Evolutionary conservation across 2,888 invertebrate species (phyloP).

Genomic region (Netelia melanura): DNA sequence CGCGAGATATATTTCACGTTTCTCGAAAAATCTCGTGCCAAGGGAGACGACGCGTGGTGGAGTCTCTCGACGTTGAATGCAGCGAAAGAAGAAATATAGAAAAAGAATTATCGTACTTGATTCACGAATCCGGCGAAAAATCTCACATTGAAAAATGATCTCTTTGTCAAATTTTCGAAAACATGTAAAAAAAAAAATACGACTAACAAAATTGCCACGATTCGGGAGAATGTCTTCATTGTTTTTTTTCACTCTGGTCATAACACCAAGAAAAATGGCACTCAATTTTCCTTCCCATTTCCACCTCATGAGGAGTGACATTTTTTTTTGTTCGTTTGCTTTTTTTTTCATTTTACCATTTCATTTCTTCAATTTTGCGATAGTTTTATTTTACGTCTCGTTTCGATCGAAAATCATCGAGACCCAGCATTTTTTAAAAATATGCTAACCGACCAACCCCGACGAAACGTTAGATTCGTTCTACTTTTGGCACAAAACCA

Average conservation of each 20-base stretch:
- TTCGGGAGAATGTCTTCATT: not conserved
- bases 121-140: not conserved
- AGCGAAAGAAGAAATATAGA: not conserved
- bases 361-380: not conserved
- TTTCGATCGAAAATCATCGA: constrained; percentile 10
- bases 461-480: constrained; percentile 39
- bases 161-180: not conserved
- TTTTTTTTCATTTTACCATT: not conserved
- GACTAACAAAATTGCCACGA: not conserved
- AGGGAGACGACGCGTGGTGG: not conserved
- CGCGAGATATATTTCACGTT: not conserved
- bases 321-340: not conserved
- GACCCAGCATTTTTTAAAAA: constrained; percentile 11
- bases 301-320: too few species aligned
- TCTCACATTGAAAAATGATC: not conserved
- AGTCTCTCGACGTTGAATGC: not conserved
- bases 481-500: constrained; percentile 29
- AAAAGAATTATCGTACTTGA: not conserved
- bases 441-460: constrained; percentile 31
- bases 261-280: too few species aligned
- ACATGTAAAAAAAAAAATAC: not conserved
- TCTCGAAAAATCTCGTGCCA: not conserved
- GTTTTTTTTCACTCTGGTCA: not conserved
- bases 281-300: not conserved
- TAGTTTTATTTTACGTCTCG: not conserved